Percentiles rank a stretch among this genome's conserved stretches.
Conservation (phyloP, 2,113 vertebrate species). For the Catharus fuscescens region DNA sequence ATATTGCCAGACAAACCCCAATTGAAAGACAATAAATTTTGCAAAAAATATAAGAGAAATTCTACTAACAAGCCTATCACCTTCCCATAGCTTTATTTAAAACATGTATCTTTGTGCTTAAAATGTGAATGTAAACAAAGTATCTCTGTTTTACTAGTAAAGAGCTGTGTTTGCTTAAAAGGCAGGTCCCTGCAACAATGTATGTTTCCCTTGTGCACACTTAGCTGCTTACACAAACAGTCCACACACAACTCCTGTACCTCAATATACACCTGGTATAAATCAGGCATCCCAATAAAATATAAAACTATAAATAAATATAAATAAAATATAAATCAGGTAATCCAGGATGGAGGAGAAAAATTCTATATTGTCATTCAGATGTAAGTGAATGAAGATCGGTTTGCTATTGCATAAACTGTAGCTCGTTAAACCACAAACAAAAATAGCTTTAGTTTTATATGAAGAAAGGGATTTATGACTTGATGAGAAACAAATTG, state of each 20-base stretch:
- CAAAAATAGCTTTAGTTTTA: conserved; percentile 17
- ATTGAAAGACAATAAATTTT: neutral
- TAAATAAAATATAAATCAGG: too few species aligned
- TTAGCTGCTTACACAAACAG: neutral
- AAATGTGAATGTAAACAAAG: neutral
- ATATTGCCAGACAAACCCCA: neutral
- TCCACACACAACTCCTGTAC: neutral
- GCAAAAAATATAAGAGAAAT: neutral
- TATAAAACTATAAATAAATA: too few species aligned
- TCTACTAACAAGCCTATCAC: neutral
- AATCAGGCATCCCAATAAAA: neutral
- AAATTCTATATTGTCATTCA: neutral
- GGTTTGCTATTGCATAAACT: neutral
- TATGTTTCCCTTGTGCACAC: accelerated
- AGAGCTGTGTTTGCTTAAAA: neutral
- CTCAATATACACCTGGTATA: neutral
- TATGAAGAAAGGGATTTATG: conserved; percentile 43
- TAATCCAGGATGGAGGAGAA: neutral
- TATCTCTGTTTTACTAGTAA: neutral
- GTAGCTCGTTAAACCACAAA: conserved; percentile 28
- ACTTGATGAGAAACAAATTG: conserved; percentile 48
- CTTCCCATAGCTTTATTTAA: neutral
- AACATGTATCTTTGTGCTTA: neutral
- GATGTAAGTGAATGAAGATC: neutral
- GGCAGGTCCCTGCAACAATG: neutral